These are phyloP conservation scores for Gibbula magus DNA, from an alignment of 2,888 invertebrate genomes.

Conservation along the genomic window DNA sequence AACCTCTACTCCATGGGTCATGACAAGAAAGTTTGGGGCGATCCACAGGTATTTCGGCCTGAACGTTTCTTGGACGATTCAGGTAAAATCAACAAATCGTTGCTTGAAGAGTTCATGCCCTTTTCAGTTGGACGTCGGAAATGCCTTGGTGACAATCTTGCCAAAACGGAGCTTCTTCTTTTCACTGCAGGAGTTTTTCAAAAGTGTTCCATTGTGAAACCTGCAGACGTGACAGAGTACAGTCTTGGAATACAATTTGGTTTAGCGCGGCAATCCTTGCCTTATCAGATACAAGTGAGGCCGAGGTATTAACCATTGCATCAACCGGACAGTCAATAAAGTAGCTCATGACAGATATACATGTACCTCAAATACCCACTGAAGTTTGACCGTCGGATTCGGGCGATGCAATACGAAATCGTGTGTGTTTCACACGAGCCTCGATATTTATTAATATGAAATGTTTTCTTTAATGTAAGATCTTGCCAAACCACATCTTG, in stretches of 20 bases:
- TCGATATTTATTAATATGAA: too few relatives aligned
- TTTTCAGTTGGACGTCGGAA: conserved; percentile 54
- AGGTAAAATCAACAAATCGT: conserved; percentile 25
- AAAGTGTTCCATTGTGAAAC: conserved; percentile 13
- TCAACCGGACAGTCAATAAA: too few relatives aligned
- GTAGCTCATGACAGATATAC: too few relatives aligned
- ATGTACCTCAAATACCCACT: too few relatives aligned
- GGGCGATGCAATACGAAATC: too few relatives aligned
- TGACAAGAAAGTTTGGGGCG: conserved; percentile 38
- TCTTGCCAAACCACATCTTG: too few relatives aligned
- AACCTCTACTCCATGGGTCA: conserved; percentile 35
- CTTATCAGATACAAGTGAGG: conserved; percentile 18
- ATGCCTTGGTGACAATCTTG: conserved; percentile 59
- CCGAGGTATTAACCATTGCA: too few relatives aligned
- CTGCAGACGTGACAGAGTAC: conserved; percentile 20
- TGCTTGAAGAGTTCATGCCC: conserved; percentile 38
- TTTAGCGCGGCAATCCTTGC: neutral
- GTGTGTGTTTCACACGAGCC: too few relatives aligned
- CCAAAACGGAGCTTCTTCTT: conserved; percentile 55
- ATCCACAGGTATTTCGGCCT: conserved; percentile 40
- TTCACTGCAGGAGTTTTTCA: conserved; percentile 41
- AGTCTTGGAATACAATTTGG: neutral
- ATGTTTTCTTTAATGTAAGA: too few relatives aligned
- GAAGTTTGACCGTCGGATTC: too few relatives aligned
- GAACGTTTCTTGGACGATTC: conserved; percentile 33